phyloP scores from a whole-genome alignment of 2,113 vertebrate genomes.

The Amphiprion ocellaris region DNA sequence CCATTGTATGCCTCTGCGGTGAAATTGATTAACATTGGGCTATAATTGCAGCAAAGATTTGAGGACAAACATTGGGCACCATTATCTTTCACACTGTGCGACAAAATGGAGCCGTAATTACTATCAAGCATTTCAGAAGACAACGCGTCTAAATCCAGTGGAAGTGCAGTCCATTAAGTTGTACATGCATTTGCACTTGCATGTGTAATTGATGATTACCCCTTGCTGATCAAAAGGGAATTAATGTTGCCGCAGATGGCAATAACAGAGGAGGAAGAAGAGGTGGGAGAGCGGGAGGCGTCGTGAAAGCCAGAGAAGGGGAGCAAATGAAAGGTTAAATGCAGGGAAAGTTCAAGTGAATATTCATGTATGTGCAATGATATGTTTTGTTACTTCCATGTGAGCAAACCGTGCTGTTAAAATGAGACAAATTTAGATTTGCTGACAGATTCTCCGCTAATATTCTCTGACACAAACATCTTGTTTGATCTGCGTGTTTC shows the following conservation, averaged over 20 bases:
- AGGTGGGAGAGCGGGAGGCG: constrained; percentile 9
- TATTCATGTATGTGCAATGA: constrained; percentile 34
- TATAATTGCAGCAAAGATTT: constrained; percentile 75
- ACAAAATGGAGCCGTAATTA: constrained; percentile 80
- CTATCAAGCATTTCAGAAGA: constrained; percentile 76
- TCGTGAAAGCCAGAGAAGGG: constrained; percentile 19
- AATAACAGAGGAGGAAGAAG: constrained; percentile 20
- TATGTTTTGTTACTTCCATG: neutral
- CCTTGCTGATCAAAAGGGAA: constrained; percentile 62
- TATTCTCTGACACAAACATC: neutral
- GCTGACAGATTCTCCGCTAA: neutral
- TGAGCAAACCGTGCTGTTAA: neutral
- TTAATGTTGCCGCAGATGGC: constrained; percentile 55
- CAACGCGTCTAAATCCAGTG: constrained; percentile 65
- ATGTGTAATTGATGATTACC: constrained; percentile 80
- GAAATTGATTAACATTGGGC: constrained; percentile 83
- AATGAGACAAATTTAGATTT: neutral
- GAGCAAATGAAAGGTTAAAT: constrained; percentile 65
- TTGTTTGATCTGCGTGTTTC: neutral
- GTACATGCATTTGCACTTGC: constrained; percentile 62
- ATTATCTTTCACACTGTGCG: constrained; percentile 73
- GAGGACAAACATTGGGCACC: constrained; percentile 62
- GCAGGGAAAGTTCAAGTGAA: constrained; percentile 69
- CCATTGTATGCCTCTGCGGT: constrained; percentile 72
- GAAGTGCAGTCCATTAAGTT: constrained; percentile 73